Conservation (phyloP, 2,113 vertebrate species). For the Oreochromis niloticus region DNA sequence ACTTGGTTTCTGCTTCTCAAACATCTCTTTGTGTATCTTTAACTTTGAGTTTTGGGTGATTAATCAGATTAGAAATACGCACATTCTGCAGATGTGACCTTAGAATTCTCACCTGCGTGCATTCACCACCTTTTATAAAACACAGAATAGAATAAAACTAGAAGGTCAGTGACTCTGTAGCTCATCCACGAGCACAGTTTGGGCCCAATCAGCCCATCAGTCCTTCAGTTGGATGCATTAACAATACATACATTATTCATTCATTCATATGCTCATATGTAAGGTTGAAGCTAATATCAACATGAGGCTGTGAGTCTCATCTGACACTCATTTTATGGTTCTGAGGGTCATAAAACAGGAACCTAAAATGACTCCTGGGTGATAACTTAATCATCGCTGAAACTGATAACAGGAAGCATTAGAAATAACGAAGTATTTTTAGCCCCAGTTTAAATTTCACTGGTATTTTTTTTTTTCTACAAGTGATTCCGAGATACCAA, state of each 20-base stretch:
- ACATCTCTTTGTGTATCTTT: background rate
- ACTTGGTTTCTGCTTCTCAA: background rate
- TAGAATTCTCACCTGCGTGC: background rate
- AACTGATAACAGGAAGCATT: slow-evolving; percentile 22
- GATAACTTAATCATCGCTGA: background rate
- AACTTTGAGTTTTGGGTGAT: background rate
- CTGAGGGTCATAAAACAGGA: background rate
- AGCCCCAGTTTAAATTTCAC: background rate
- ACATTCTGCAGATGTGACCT: background rate
- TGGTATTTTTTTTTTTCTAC: background rate
- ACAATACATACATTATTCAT: background rate
- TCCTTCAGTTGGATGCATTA: background rate
- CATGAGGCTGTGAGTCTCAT: background rate
- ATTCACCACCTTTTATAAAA: background rate
- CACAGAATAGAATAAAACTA: background rate
- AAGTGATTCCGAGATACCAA: background rate
- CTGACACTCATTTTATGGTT: background rate
- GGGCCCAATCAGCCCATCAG: background rate
- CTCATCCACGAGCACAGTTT: background rate
- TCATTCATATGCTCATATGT: background rate
- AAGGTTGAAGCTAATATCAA: background rate
- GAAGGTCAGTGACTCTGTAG: background rate
- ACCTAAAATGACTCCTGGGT: background rate
- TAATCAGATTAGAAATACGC: background rate
- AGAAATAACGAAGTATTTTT: background rate